Evolutionary conservation across 2,888 invertebrate genomes (phyloP), one percentile per base, ranked within the genome.

Genomic region (Micoletzkya japonica): DNA sequence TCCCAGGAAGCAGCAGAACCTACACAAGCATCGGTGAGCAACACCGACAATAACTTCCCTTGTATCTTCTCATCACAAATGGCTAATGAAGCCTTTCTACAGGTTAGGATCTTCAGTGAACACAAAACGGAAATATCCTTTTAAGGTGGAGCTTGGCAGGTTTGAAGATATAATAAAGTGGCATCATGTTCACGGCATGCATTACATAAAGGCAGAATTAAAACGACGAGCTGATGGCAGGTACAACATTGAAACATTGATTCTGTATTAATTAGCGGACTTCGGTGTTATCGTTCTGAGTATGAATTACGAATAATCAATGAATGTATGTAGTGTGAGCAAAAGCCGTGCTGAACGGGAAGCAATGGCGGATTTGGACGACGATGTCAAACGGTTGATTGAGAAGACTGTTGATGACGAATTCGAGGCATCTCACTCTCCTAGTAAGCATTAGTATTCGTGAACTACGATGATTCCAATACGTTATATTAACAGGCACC

Each of bases 41-140:
- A 20, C 14, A 20, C 10, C 20, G 20, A 14, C 20, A 10, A 20
- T 44, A 44, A 20, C 20, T 44, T 14, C 44, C 20, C 10, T 14
- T 44, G 44, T 14, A 44, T 20, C 44, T 54, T 54, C 54, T 54
- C 54, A 54, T 20, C 54, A n/a, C 17, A 54, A 54, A 54, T 54
- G 54, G 26, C 26, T 20, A 54, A 54, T 54, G 54, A 54, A n/a
- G 26, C 54, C 7, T 54, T n/a, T 24, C 54, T 54, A n/a, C 54
- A 24, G 24, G 54, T 54, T 17, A 44, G 44, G 20, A 10, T 44
- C 44, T 44, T 14, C 20, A 44, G 44, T 14, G 10, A 44, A 10
- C 20, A 14, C 44, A 44, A n/a, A n/a, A n/a, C n/a, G n/a, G n/a
- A n/a, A 44, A 44, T 44, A 24, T 54, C 7, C 54, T 54, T 54